Evolutionary conservation across 2,797 vertebrate genomes (phyloP).

Genomic region (Heterohyrax brucei): DNA sequence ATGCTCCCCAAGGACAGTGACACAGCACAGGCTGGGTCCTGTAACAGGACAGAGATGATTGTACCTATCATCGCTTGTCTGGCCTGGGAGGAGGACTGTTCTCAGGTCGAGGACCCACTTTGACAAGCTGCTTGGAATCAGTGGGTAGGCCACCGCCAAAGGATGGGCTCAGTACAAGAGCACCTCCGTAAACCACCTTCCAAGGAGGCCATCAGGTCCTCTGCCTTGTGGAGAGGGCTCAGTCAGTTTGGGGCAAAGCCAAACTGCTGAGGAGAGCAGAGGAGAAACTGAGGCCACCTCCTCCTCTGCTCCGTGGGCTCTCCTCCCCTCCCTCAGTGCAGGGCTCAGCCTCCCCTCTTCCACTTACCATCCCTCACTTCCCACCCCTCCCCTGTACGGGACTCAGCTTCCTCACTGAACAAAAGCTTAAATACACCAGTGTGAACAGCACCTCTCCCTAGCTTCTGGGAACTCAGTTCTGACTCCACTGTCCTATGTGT

Average conservation of each 20-base stretch:
- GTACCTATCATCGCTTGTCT: background rate
- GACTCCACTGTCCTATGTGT: background rate
- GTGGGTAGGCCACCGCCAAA: too few relatives aligned
- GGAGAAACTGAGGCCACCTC: background rate
- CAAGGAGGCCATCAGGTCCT: background rate
- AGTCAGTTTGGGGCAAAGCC: background rate
- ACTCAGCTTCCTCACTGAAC: background rate
- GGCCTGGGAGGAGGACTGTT: background rate
- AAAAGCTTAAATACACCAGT: background rate
- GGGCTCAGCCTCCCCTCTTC: background rate
- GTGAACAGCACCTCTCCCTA: background rate
- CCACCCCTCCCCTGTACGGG: background rate
- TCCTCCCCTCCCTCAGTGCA: background rate
- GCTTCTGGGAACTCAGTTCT: background rate
- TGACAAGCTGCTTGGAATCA: background rate
- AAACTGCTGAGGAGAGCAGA: background rate
- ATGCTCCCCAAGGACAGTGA: background rate
- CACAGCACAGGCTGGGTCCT: background rate
- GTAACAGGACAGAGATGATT: too few relatives aligned
- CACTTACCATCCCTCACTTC: background rate
- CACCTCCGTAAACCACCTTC: background rate
- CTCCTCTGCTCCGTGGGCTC: background rate
- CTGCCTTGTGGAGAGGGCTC: background rate
- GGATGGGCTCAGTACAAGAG: background rate
- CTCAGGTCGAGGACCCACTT: background rate